Base-by-base conservation (phyloP, 2,888 invertebrate genomes). In the Sepiola atlantica region DNA sequence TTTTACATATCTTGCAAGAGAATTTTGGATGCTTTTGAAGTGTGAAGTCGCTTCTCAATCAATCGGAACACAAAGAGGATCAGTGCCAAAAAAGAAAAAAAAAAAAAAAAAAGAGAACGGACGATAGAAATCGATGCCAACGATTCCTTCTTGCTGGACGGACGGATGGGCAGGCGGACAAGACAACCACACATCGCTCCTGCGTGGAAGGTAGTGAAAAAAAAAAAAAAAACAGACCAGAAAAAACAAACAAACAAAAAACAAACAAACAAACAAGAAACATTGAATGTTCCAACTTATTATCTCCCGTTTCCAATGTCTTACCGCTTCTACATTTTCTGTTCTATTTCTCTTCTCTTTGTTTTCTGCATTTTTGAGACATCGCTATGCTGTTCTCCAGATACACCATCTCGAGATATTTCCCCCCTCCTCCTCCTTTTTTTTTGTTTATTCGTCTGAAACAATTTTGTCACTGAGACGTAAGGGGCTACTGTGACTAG, bases 41-140 rank as follows among this genome's bases (percentile, higher is more conserved):
- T 77, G 77, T 77, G n/a, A 77, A 77, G 77, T 77, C 77, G 32
- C 77, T 77, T 77, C n/a, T 77, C 77, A 77, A 77, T 77, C 77
- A 77, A 77, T n/a, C n/a, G 77, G 77, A 77, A 77, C 77, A n/a
- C 77, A n/a, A 32, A 77, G 77, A 77, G 77, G 77, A 77, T 77
- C 77, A 77, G n/a, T 77, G 77, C 77, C 77, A 77, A 77, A 77
- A 77, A 77, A 4, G 8, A 8, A 45, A 45, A 45, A 45, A 45
- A 45, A 45, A 45, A 45, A 45, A 45, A 8, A 2, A 45, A 45
- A 45, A 45, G 8, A n/a, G 77, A n/a, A 77, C n/a, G 77, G 77
- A 77, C 77, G 77, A 77, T 77, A 77, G 77, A 77, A 77, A 20
- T n/a, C 32, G 77, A 77, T 77, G 77, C 77, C 77, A 77, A 77